These are phyloP conservation scores for Venturia canescens DNA, from an alignment of 1,140 invertebrate species.

Conservation along the genomic window DNA sequence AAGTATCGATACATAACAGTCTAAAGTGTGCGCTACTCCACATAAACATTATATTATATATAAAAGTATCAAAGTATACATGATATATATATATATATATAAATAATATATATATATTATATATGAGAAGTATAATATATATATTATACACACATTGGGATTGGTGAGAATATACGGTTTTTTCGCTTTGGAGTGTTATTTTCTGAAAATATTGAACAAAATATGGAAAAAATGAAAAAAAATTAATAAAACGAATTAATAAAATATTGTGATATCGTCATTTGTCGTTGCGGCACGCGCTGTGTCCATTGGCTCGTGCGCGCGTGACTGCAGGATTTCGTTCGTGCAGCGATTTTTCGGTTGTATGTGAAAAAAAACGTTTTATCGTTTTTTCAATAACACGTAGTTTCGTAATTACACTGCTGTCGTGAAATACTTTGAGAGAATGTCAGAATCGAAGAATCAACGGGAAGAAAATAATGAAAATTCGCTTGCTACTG, in stretches of 20 bases:
- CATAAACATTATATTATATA: slow-evolving; percentile 75
- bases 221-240: slow-evolving; percentile 73
- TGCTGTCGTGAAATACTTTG: not conserved
- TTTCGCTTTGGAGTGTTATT: slow-evolving; percentile 79
- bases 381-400: slow-evolving; percentile 41
- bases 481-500: too few relatives aligned
- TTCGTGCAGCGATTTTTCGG: not conserved
- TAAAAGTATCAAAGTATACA: slow-evolving; percentile 68
- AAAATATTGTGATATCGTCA: slow-evolving; percentile 59
- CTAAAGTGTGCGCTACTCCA: slow-evolving; percentile 77
- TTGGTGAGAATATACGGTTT: slow-evolving; percentile 77
- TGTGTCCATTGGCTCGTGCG: too few relatives aligned
- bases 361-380: not conserved
- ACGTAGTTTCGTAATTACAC: slow-evolving; percentile 45
- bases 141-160: slow-evolving; percentile 75
- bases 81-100: slow-evolving; percentile 71
- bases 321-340: not conserved
- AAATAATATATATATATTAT: slow-evolving; percentile 73
- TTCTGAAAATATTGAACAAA: slow-evolving; percentile 79
- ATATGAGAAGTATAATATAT: slow-evolving; percentile 64
- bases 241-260: slow-evolving; percentile 77
- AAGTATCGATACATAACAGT: slow-evolving; percentile 76
- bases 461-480: too few relatives aligned
- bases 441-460: too few relatives aligned
- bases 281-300: slow-evolving; percentile 1